phyloP scores from a whole-genome alignment of 2,113 vertebrate genomes.

The Galeopterus variegatus region DNA sequence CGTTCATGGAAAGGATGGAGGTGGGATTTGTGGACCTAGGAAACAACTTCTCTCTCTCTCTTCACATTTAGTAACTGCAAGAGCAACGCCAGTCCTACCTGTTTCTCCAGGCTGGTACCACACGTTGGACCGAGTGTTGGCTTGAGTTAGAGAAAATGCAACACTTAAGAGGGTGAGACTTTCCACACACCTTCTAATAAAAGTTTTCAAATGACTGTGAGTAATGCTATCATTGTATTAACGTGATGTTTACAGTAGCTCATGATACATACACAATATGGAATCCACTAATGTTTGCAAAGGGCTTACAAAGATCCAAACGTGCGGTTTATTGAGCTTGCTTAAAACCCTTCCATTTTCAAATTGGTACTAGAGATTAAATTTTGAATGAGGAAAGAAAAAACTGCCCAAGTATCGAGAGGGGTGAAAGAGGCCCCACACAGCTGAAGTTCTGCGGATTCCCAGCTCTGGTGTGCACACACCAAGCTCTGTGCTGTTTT shows the following conservation, averaged over 20 bases:
- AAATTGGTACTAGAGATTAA: not conserved
- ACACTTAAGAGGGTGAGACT: too few species aligned
- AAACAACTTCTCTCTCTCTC: too few species aligned
- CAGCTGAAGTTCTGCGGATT: not conserved
- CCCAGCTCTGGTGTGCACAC: rapidly evolving
- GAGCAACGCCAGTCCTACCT: not conserved
- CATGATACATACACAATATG: not conserved
- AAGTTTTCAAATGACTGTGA: rapidly evolving
- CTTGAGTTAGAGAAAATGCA: not conserved
- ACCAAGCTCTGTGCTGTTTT: rapidly evolving
- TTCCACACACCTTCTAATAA: not conserved
- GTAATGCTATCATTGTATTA: not conserved
- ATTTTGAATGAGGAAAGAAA: rapidly evolving
- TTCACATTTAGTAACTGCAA: rapidly evolving
- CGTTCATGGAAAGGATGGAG: not conserved
- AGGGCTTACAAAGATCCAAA: not conserved
- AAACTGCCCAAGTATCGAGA: too few species aligned
- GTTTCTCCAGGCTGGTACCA: not conserved
- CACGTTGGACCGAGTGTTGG: not conserved
- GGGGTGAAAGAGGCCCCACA: rapidly evolving
- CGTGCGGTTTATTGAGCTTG: too few species aligned
- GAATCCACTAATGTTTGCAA: not conserved
- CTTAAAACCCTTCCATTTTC: not conserved
- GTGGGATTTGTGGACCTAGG: not conserved
- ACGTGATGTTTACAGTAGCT: not conserved